Conservation (phyloP, 1,140 invertebrate genomes). For the Ceratina japonica region DNA sequence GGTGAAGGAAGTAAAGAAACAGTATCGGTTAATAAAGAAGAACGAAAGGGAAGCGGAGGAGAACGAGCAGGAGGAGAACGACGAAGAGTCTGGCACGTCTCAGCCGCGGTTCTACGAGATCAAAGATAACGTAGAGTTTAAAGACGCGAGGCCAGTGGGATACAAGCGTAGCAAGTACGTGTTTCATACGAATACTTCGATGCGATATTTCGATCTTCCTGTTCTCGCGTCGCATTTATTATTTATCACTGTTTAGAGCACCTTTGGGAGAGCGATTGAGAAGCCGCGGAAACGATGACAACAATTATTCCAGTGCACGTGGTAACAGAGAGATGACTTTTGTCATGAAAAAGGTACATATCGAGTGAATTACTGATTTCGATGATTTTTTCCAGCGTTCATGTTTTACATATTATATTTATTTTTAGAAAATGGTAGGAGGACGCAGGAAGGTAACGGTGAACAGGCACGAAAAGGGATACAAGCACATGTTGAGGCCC, state of each 20-base stretch:
- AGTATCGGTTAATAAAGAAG: constrained; percentile 81
- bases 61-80: constrained; percentile 55
- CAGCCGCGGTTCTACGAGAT: constrained; percentile 84
- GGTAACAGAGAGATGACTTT: constrained; percentile 91
- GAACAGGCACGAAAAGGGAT: constrained; percentile 85
- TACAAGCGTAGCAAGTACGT: constrained; percentile 80
- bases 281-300: constrained; percentile 79
- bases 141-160: constrained; percentile 76
- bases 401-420: neutral
- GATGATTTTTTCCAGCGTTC: neutral
- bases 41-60: constrained; percentile 76
- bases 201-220: constrained; percentile 6
- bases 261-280: constrained; percentile 86
- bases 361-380: neutral
- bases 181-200: neutral
- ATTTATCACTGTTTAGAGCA: constrained; percentile 77
- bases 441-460: constrained; percentile 66
- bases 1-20: constrained; percentile 89
- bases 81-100: constrained; percentile 59
- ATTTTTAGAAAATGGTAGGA: constrained; percentile 53
- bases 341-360: constrained; percentile 81
- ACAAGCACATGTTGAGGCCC: constrained; percentile 85
- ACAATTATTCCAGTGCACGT: constrained; percentile 82
- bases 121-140: constrained; percentile 82
- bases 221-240: constrained; percentile 26